These are phyloP conservation scores for Aspidapion aeneum DNA, from an alignment of 2,888 invertebrate species.

Conservation along the genomic window DNA sequence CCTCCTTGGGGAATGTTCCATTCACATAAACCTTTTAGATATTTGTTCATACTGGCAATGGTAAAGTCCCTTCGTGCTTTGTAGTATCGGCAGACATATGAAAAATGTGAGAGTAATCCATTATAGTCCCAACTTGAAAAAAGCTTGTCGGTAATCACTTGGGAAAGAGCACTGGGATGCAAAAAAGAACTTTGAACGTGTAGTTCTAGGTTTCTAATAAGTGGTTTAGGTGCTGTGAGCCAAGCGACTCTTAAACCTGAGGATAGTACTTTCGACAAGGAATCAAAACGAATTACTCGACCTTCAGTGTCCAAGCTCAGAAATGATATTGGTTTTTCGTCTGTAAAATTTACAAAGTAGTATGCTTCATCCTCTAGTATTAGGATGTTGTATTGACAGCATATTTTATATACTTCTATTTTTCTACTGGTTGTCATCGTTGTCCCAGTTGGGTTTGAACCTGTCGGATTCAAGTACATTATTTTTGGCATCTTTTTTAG, in stretches of 20 bases:
- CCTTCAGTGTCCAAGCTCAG: slow-evolving; percentile 72
- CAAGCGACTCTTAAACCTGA: slow-evolving; percentile 71
- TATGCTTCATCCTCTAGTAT: slow-evolving; percentile 84
- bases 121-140: slow-evolving; percentile 58
- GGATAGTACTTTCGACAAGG: slow-evolving; percentile 71
- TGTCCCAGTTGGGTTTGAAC: slow-evolving; percentile 49
- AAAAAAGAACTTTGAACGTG: slow-evolving; percentile 68
- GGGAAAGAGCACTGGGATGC: slow-evolving; percentile 61
- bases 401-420: slow-evolving; percentile 67
- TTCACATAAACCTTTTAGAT: slow-evolving; percentile 60
- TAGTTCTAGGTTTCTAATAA: slow-evolving; percentile 62
- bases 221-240: slow-evolving; percentile 64
- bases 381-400: slow-evolving; percentile 71
- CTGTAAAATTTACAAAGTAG: slow-evolving; percentile 70
- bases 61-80: slow-evolving; percentile 59
- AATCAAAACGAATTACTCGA: slow-evolving; percentile 72
- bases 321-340: slow-evolving; percentile 61
- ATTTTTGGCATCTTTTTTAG: slow-evolving; percentile 62
- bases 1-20: slow-evolving; percentile 68
- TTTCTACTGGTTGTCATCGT: slow-evolving; percentile 63
- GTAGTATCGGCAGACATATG: slow-evolving; percentile 60
- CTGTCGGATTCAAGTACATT: slow-evolving; percentile 70
- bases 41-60: slow-evolving; percentile 55
- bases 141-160: slow-evolving; percentile 57
- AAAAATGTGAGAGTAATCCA: slow-evolving; percentile 59